Percentiles rank a stretch among this genome's conserved stretches.
Conservation (phyloP, 2,113 vertebrate genomes). For the Oncorhynchus kisutch region DNA sequence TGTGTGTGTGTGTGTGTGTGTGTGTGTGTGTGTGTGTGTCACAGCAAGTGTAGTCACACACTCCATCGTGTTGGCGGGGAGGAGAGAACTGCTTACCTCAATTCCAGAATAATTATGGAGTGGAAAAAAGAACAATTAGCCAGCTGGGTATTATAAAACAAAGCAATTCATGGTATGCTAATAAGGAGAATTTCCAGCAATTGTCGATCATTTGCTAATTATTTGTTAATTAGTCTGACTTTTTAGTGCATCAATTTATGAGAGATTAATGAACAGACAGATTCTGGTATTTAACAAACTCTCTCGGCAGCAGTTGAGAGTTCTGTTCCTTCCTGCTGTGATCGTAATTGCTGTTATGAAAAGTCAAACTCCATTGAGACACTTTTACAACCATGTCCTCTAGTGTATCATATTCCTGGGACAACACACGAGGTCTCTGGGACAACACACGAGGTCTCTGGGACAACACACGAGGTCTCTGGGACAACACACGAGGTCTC, state of each 20-base stretch:
- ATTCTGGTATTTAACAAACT: conserved; percentile 60
- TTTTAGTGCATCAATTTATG: conserved; percentile 54
- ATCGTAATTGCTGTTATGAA: not conserved
- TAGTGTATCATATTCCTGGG: not conserved
- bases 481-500: no score
- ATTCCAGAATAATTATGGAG: conserved; percentile 53
- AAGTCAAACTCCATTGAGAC: not conserved
- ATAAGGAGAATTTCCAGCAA: conserved; percentile 69
- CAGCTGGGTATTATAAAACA: conserved; percentile 75
- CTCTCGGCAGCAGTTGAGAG: conserved; percentile 29
- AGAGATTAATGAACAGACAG: conserved; percentile 61
- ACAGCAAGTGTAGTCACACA: not conserved
- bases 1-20: no score
- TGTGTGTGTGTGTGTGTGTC: not conserved
- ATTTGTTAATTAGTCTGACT: conserved; percentile 66
- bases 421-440: not conserved
- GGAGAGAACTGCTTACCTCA: conserved; percentile 33
- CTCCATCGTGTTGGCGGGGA: not conserved
- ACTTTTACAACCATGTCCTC: not conserved
- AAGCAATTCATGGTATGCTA: conserved; percentile 74
- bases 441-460: no score
- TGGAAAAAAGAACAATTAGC: conserved; percentile 63
- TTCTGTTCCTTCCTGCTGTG: not conserved
- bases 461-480: no score
- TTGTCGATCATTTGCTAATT: conserved; percentile 70